phyloP scores from a whole-genome alignment of 2,797 vertebrate genomes.

The Lepilemur ruficaudatus region DNA sequence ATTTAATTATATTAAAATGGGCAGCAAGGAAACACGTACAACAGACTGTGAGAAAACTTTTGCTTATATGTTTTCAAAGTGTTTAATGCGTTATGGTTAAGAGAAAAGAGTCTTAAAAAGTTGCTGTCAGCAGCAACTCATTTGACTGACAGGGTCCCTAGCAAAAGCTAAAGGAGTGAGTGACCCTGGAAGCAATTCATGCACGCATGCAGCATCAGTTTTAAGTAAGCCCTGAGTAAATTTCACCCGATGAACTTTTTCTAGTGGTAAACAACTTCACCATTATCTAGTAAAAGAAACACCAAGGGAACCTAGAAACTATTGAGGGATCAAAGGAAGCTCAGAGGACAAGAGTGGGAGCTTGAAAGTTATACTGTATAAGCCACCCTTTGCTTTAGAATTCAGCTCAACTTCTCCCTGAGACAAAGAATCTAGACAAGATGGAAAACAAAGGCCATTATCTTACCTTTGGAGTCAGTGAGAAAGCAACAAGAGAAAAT shows the following conservation, averaged over 20 bases:
- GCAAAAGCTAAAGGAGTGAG: slow-evolving; percentile 37
- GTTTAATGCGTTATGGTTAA: slow-evolving; percentile 43
- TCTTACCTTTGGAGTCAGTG: background rate
- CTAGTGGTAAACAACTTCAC: slow-evolving; percentile 38
- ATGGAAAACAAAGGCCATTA: background rate
- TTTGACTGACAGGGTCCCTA: slow-evolving; percentile 63
- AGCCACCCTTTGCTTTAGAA: background rate
- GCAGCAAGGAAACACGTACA: background rate
- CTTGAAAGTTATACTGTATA: background rate
- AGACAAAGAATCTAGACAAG: background rate
- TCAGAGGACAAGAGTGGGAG: background rate
- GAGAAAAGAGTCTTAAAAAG: slow-evolving; percentile 52
- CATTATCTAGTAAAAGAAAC: background rate
- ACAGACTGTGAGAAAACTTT: slow-evolving; percentile 56
- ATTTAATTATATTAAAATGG: background rate
- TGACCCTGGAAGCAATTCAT: slow-evolving; percentile 55
- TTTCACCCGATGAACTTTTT: slow-evolving; percentile 48
- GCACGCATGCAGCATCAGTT: background rate
- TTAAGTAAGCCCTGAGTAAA: slow-evolving; percentile 39
- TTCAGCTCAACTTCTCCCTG: background rate
- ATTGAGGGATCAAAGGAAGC: slow-evolving; percentile 9
- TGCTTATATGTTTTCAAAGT: slow-evolving; percentile 59
- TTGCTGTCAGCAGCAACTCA: slow-evolving; percentile 57
- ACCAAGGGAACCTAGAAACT: slow-evolving; percentile 18
- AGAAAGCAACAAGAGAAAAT: background rate